Conservation (phyloP, 2,797 vertebrate genomes). For the Coregonus sp. region DNA sequence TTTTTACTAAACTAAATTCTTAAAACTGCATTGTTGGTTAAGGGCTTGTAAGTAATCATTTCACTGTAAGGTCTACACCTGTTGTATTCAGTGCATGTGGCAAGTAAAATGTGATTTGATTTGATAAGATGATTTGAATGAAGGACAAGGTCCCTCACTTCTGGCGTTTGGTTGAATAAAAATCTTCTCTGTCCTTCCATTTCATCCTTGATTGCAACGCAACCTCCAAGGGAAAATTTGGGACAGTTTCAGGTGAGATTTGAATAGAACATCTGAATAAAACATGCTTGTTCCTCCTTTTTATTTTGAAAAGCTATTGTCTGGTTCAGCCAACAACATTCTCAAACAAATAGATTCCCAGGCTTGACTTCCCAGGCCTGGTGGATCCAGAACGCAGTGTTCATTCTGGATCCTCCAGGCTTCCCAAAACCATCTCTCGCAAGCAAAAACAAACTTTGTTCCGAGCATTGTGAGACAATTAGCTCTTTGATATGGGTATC, state of each 20-base stretch:
- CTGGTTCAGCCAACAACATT: not conserved
- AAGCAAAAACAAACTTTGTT: not conserved
- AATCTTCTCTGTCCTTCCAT: no score
- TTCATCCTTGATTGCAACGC: no score
- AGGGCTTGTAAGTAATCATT: no score
- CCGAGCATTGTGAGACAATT: not conserved
- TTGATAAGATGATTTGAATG: not conserved
- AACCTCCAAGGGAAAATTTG: no score
- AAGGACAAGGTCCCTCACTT: not conserved
- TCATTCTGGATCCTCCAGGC: not conserved
- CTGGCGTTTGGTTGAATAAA: no score
- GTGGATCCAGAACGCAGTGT: not conserved
- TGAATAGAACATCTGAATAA: not conserved
- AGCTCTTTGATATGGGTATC: not conserved
- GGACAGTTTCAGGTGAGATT: no score
- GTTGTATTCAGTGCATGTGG: no score
- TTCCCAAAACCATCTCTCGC: not conserved
- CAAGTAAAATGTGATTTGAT: no score
- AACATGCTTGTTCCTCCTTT: not conserved
- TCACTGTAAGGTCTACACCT: no score
- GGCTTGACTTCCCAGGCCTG: not conserved
- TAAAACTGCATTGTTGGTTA: no score
- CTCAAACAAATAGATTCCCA: not conserved
- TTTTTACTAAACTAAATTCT: no score
- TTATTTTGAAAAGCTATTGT: not conserved